Conservation (phyloP, 2,888 invertebrate species). For the Mylabris sibirica region DNA sequence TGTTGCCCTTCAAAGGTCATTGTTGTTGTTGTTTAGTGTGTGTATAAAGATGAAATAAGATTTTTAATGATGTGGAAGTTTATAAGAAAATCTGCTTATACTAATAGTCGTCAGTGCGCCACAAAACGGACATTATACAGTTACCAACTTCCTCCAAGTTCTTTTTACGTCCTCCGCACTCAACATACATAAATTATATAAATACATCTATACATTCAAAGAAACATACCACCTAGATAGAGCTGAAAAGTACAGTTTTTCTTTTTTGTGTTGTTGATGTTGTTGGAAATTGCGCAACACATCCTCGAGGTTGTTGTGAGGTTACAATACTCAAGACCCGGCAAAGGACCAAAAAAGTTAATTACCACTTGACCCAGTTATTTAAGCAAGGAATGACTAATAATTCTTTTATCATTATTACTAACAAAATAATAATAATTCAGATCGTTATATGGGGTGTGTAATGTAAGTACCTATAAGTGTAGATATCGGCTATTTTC, state of each 20-base stretch:
- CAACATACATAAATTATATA: conserved; percentile 7
- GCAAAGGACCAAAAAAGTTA: conserved; percentile 3
- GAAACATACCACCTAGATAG: neutral
- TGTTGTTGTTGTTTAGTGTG: neutral
- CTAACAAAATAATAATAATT: neutral
- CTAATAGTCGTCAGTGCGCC: neutral
- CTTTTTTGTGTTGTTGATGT: neutral
- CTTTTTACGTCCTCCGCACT: neutral
- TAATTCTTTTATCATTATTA: neutral
- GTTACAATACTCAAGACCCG: neutral
- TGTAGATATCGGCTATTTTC: conserved; percentile 41
- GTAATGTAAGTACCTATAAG: neutral
- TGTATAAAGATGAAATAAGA: neutral
- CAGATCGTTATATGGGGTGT: neutral
- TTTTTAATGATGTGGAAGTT: neutral
- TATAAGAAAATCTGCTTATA: conserved; percentile 1
- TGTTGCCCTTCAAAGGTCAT: conserved; percentile 1
- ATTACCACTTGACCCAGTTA: conserved; percentile 3
- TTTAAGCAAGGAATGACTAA: conserved; percentile 2
- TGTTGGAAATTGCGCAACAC: neutral
- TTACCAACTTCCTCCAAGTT: conserved; percentile 24
- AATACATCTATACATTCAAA: neutral
- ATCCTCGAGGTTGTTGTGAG: neutral
- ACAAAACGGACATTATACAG: conserved; percentile 27
- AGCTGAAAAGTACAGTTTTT: neutral